Conservation (phyloP, 2,113 vertebrate species). For the Egretta garzetta region DNA sequence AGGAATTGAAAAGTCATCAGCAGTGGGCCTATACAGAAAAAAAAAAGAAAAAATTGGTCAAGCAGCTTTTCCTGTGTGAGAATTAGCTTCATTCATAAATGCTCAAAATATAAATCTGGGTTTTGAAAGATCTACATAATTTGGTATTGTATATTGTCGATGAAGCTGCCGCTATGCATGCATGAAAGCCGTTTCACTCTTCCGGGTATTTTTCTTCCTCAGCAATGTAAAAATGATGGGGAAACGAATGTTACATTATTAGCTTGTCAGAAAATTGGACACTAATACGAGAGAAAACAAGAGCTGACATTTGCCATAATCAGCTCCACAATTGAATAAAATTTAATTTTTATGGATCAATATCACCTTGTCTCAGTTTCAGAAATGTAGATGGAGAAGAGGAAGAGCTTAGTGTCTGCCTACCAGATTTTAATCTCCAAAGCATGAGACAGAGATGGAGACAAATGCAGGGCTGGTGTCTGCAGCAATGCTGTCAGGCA, state of each 20-base stretch:
- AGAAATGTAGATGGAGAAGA: not conserved
- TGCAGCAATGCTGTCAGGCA: not conserved
- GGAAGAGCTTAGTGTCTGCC: not conserved
- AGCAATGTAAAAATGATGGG: conserved; percentile 11
- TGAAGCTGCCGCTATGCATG: not conserved
- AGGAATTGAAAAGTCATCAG: not conserved
- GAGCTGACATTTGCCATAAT: conserved; percentile 50
- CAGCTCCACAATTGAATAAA: conserved; percentile 25
- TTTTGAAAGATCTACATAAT: conserved; percentile 27
- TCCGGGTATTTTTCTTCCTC: not conserved
- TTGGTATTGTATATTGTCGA: conserved; percentile 13
- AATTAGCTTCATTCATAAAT: conserved; percentile 43
- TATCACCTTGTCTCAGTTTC: conserved; percentile 61
- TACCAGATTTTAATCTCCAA: not conserved
- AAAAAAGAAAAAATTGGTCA: not conserved
- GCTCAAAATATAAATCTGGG: conserved; percentile 2
- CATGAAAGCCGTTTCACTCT: not conserved
- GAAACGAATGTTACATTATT: conserved; percentile 16
- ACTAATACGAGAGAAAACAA: not conserved
- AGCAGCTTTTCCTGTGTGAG: conserved; percentile 12
- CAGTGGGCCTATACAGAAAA: not conserved
- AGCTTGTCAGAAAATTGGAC: conserved; percentile 34
- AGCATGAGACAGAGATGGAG: not conserved
- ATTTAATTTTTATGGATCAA: conserved; percentile 38
- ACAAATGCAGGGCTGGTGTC: not conserved